Percentiles rank a stretch among this genome's conserved stretches.
Conservation (phyloP, 2,888 invertebrate species). For the Amphimallon solstitiale region DNA sequence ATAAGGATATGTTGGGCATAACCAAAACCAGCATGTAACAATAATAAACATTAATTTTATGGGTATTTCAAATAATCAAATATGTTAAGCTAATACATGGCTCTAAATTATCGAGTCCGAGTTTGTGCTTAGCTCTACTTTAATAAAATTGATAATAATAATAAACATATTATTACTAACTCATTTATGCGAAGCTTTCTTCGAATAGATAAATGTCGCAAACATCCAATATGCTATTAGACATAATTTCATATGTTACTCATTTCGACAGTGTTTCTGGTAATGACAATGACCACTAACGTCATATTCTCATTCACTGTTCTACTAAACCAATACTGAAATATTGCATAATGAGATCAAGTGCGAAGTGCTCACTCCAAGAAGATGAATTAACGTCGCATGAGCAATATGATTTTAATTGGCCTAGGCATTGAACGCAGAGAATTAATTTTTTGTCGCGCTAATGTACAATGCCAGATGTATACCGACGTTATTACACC, state of each 20-base stretch:
- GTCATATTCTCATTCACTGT: neutral
- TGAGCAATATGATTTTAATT: constrained; percentile 16
- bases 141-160: no score
- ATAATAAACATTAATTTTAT: no score
- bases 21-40: no score
- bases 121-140: no score
- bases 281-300: neutral
- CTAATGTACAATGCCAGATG: constrained; percentile 18
- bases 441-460: constrained; percentile 20
- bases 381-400: constrained; percentile 12
- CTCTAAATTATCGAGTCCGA: no score
- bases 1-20: no score
- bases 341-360: constrained; percentile 3
- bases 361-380: neutral
- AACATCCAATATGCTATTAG: no score
- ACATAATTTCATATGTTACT: neutral
- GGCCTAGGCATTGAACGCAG: neutral
- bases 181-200: no score
- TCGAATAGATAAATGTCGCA: no score
- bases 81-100: no score
- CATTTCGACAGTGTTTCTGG: neutral
- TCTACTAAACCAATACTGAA: neutral
- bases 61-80: no score
- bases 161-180: no score
- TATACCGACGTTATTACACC: neutral